Conservation (phyloP, 2,888 invertebrate genomes). For the Proisotoma minuta region DNA sequence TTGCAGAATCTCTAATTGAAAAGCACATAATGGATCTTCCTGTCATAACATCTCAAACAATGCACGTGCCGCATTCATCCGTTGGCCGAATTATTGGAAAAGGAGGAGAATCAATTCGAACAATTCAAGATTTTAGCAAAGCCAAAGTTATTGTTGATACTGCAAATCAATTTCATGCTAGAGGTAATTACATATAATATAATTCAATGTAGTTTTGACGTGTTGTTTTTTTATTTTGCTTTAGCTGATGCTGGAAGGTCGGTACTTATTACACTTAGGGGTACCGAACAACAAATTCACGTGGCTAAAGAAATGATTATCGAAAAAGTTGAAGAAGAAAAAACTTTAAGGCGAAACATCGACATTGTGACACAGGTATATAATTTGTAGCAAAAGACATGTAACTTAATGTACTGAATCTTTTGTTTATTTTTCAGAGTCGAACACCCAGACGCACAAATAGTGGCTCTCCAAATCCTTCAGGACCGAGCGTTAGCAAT, state of each 20-base stretch:
- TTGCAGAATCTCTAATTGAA: constrained; percentile 68
- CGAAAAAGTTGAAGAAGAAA: constrained; percentile 61
- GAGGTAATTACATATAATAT: constrained; percentile 24
- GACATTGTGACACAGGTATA: constrained; percentile 50
- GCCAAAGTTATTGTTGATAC: constrained; percentile 65
- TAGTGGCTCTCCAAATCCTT: not conserved
- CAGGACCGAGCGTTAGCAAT: constrained; percentile 9
- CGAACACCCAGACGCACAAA: constrained; percentile 12
- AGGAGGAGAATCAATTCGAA: constrained; percentile 66
- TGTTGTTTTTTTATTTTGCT: constrained; percentile 4
- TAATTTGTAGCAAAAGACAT: constrained; percentile 23
- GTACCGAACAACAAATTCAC: constrained; percentile 69
- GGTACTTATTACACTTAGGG: constrained; percentile 54
- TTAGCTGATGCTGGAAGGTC: constrained; percentile 18
- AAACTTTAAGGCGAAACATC: constrained; percentile 52
- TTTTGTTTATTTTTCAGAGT: not conserved
- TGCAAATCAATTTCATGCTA: constrained; percentile 20
- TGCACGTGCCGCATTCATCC: constrained; percentile 27
- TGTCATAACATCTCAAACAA: constrained; percentile 56
- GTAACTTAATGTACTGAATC: constrained; percentile 10
- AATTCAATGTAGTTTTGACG: constrained; percentile 32
- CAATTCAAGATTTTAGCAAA: constrained; percentile 66
- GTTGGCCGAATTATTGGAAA: constrained; percentile 70
- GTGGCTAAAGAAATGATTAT: constrained; percentile 68
- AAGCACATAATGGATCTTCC: constrained; percentile 66